Evolutionary conservation across 2,888 invertebrate genomes (phyloP).

Genomic region (Camponotus fellah): DNA sequence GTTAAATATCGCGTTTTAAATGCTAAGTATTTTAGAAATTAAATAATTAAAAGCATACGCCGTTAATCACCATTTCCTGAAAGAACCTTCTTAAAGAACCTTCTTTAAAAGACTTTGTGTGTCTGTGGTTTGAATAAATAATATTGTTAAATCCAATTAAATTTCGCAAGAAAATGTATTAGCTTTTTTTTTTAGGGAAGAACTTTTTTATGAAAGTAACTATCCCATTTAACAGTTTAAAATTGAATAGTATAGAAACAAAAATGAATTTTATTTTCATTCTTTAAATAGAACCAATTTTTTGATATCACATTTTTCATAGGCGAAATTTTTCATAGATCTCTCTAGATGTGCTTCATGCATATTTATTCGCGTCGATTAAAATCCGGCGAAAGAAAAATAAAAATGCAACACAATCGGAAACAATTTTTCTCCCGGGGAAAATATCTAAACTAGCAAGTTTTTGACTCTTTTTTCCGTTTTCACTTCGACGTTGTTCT

Average conservation of each 20-base stretch:
- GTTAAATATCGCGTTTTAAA: constrained; percentile 10
- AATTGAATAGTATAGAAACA: background rate
- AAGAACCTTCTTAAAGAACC: constrained; percentile 17
- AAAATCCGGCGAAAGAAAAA: constrained; percentile 39
- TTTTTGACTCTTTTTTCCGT: constrained; percentile 10
- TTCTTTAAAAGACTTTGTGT: constrained; percentile 12
- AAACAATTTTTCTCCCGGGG: constrained; percentile 36
- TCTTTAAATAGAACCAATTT: constrained; percentile 9
- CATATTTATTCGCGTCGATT: constrained; percentile 49
- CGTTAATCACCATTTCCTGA: constrained; percentile 28
- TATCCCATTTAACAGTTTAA: constrained; percentile 2
- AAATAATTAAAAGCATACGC: constrained; percentile 25
- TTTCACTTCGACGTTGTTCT: constrained; percentile 16
- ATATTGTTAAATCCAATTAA: constrained; percentile 41
- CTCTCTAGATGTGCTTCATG: constrained; percentile 31
- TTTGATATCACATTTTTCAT: constrained; percentile 1
- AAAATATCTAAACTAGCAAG: constrained; percentile 23
- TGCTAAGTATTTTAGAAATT: constrained; percentile 22
- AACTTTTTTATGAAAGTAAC: constrained; percentile 17
- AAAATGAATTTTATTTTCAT: background rate
- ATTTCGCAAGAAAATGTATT: constrained; percentile 20
- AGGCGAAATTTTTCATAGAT: constrained; percentile 31
- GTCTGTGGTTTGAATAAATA: constrained; percentile 41
- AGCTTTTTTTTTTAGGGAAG: background rate
- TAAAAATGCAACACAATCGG: constrained; percentile 41